Base-by-base conservation (phyloP, 1,140 invertebrate species). In the Bradynema listronoti region DNA sequence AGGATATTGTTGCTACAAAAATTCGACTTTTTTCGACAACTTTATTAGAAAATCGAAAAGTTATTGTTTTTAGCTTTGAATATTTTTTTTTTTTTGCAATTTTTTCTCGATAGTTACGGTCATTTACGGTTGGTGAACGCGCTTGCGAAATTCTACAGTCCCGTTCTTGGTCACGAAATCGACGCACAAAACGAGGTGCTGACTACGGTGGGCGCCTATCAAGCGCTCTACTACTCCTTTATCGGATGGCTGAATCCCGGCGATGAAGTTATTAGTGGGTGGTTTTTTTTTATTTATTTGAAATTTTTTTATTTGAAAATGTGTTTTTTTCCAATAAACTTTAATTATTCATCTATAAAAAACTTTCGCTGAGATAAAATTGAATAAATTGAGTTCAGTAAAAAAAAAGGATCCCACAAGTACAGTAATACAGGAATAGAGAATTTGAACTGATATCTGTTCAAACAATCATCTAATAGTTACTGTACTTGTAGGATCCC, bases 171-270 rank as follows among this genome's bases (percentile, higher is more conserved):
- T 6, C 81, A 85, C 51, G 73, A 85, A 36, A 81, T 98, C 9
- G 84, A 95, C 81, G 84, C 90, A 1, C 80, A 85, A 43, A 87
- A 82, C 62, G 90, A 97, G 81, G 83, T 97, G 47, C 73, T 96
- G 6, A 85, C 96, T 0, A 91, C 90, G 0, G 80, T 83, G 56
- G 94, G 94, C 36, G 94, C 93, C 7, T 97, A 95, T 78, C 89
- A 93, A 79, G 87, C 83, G 4, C 79, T 92, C 0, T 92, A 86
- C 79, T 86, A 85, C 62, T 80, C 87, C 16, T 86, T 97, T 56
- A 80, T 87, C 81, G 91, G 91, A 24, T 79, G 75, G 75, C 56
- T 83, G 11, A 81, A 84, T 66, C 78, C 78, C 19, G 89, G 88
- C 19, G 84, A 85, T 81, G 90, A 97, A 79, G 90, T 82, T 56